Conservation (phyloP, 2,113 vertebrate genomes). For the Erinaceus europaeus region DNA sequence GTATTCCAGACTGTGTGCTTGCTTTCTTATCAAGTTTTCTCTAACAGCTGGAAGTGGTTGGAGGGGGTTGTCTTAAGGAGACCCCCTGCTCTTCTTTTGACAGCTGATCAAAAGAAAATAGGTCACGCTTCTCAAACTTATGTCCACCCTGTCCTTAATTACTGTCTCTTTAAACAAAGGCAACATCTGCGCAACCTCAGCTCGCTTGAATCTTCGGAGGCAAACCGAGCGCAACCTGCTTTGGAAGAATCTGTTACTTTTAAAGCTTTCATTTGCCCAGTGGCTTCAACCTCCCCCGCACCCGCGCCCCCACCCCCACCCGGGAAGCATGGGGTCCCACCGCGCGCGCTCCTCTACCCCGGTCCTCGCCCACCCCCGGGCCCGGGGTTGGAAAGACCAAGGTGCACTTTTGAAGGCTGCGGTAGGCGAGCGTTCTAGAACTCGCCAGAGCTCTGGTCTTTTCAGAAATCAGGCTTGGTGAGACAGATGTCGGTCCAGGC, state of each 20-base stretch:
- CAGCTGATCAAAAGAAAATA: slow-evolving; percentile 89
- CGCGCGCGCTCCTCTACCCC: not conserved
- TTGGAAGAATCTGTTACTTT: slow-evolving; percentile 76
- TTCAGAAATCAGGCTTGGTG: slow-evolving; percentile 34
- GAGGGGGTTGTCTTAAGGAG: slow-evolving; percentile 76
- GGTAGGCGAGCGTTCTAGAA: not conserved
- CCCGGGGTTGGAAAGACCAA: not conserved
- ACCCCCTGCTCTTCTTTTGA: slow-evolving; percentile 85
- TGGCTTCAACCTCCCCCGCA: not conserved
- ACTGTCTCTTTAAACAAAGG: slow-evolving; percentile 88
- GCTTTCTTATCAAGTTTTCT: slow-evolving; percentile 80
- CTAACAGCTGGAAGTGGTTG: slow-evolving; percentile 84
- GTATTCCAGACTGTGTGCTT: slow-evolving; percentile 68
- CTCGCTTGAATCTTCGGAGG: slow-evolving; percentile 78
- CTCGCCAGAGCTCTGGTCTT: not conserved
- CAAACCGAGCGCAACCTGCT: slow-evolving; percentile 72
- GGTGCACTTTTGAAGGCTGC: slow-evolving; percentile 26
- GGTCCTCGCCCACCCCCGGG: not conserved
- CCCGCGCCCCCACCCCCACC: no score
- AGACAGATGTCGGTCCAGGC: not conserved
- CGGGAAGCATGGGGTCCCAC: not conserved
- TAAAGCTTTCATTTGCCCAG: slow-evolving; percentile 31
- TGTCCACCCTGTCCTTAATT: slow-evolving; percentile 86
- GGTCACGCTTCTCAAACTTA: slow-evolving; percentile 88
- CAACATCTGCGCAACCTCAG: slow-evolving; percentile 88